A percentile compares a stretch with the other conserved stretches of the same genome.
These are phyloP conservation scores for Oscheius sp. DNA, from an alignment of 2,888 invertebrate species.

Conservation along the genomic window DNA sequence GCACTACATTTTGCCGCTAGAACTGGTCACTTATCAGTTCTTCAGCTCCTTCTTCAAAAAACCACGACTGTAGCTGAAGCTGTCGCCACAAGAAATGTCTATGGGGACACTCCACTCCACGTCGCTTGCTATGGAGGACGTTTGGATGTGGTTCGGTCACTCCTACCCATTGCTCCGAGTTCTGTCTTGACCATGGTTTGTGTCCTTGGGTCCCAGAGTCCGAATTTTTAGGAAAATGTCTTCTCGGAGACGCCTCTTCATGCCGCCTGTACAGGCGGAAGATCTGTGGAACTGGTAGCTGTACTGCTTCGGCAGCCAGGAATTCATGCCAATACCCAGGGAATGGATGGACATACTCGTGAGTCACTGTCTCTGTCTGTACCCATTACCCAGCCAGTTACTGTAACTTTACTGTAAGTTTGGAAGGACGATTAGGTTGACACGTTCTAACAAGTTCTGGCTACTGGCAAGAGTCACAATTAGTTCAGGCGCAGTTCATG, in stretches of 20 bases:
- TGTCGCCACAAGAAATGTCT: conserved; percentile 73
- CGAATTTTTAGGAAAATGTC: conserved; percentile 74
- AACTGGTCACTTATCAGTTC: conserved; percentile 74
- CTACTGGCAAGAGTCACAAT: too few species aligned
- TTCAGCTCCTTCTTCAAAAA: conserved; percentile 73
- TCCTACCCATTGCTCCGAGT: conserved; percentile 64
- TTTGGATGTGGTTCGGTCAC: conserved; percentile 74
- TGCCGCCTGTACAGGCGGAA: conserved; percentile 76
- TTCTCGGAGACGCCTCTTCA: conserved; percentile 76
- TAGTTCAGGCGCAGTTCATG: too few species aligned
- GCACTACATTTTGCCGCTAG: conserved; percentile 76
- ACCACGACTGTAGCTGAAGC: conserved; percentile 41
- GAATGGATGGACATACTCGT: conserved; percentile 76
- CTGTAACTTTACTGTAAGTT: neutral
- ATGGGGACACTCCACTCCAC: conserved; percentile 76
- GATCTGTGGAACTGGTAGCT: conserved; percentile 75
- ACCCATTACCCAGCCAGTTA: neutral
- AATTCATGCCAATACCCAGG: conserved; percentile 76
- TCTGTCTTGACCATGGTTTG: conserved; percentile 56
- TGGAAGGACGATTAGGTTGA: too few species aligned
- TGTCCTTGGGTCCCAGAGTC: neutral
- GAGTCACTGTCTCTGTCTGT: neutral
- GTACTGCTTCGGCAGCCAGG: conserved; percentile 75
- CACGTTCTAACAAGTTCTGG: too few species aligned
- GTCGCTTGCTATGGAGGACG: conserved; percentile 73